Conservation (phyloP, 2,113 vertebrate species). For the Cyphomyrus discorhynchus region DNA sequence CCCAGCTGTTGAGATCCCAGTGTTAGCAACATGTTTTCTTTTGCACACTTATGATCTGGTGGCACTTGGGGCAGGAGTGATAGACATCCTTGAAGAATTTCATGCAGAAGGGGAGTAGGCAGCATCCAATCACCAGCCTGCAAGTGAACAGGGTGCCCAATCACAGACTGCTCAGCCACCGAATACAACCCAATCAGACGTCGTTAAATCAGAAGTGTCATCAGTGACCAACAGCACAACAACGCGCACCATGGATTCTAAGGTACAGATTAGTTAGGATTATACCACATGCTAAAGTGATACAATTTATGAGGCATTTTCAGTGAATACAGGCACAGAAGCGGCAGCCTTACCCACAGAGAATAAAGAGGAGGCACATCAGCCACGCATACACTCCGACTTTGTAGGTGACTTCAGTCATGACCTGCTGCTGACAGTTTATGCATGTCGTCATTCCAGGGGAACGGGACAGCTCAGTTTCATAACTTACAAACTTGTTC, state of each 20-base stretch:
- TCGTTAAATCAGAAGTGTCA: background rate
- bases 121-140: conserved; percentile 61
- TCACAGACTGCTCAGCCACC: background rate
- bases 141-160: background rate
- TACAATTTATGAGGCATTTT: background rate
- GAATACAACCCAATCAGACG: background rate
- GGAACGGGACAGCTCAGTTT: conserved; percentile 36
- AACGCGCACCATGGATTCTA: background rate
- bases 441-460: conserved; percentile 53
- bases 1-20: background rate
- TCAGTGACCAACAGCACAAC: background rate
- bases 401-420: conserved; percentile 59
- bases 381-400: conserved; percentile 60
- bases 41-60: conserved; percentile 54
- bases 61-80: conserved; percentile 62
- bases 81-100: conserved; percentile 62
- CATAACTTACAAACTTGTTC: conserved; percentile 52
- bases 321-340: background rate
- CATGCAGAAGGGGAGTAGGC: conserved; percentile 60
- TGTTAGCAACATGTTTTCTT: conserved; percentile 56
- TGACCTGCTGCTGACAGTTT: conserved; percentile 60
- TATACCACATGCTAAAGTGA: background rate
- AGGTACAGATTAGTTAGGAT: background rate
- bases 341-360: conserved; percentile 56
- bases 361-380: conserved; percentile 63